Percentiles rank a stretch among this genome's conserved stretches.
Conservation (phyloP, 2,888 invertebrate genomes). For the Synanthedon myopaeformis region DNA sequence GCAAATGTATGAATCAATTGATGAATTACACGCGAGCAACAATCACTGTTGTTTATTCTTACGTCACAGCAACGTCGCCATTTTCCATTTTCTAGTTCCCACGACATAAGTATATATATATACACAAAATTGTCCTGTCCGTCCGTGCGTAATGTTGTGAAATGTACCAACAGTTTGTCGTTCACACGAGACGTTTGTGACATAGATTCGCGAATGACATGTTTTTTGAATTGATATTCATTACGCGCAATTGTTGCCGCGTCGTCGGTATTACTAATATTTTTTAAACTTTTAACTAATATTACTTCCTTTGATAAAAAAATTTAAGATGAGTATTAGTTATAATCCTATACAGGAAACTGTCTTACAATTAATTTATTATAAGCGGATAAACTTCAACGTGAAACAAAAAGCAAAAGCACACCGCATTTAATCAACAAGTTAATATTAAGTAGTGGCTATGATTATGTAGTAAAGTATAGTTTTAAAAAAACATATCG, state of each 20-base stretch:
- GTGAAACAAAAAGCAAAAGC: neutral
- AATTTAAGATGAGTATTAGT: no score
- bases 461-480: no score
- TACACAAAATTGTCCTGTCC: conserved; percentile 10
- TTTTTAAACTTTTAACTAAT: no score
- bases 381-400: neutral
- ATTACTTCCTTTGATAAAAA: no score
- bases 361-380: neutral
- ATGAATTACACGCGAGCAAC: conserved; percentile 1
- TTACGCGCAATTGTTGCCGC: neutral
- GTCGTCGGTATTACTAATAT: neutral
- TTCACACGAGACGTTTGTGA: conserved; percentile 26
- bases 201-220: conserved; percentile 9
- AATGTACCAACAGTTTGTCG: conserved; percentile 16
- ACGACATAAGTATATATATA: conserved; percentile 35
- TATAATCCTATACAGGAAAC: no score
- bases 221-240: conserved; percentile 1
- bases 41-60: conserved; percentile 3
- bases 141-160: conserved; percentile 16
- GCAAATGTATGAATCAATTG: no score
- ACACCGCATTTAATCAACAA: neutral
- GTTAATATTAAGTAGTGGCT: neutral
- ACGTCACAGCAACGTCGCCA: conserved; percentile 3
- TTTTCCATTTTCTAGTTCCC: conserved; percentile 34
- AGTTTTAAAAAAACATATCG: neutral